Percentiles rank a stretch among this genome's conserved stretches.
phyloP scores from a whole-genome alignment of 2,888 invertebrate species.

The Gymnosoma rotundatum region DNA sequence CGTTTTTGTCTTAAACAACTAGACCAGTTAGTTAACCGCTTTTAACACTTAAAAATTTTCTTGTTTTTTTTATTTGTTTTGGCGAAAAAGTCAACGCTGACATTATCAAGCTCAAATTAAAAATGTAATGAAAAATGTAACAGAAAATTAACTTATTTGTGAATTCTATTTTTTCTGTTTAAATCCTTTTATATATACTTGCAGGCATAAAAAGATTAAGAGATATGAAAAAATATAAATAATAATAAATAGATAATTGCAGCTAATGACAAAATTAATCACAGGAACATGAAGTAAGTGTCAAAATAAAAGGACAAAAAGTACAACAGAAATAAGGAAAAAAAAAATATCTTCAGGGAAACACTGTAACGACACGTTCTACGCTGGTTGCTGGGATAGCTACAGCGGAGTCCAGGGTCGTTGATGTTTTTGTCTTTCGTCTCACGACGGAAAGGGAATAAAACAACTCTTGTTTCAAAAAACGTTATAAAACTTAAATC shows the following conservation, averaged over 20 bases:
- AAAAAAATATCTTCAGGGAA: slow-evolving; percentile 31
- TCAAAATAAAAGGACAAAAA: slow-evolving; percentile 48
- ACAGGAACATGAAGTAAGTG: slow-evolving; percentile 78
- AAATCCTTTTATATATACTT: background rate
- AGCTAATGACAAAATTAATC: slow-evolving; percentile 81
- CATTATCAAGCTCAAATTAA: slow-evolving; percentile 63
- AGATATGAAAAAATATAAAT: slow-evolving; percentile 18
- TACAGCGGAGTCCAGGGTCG: too few relatives aligned
- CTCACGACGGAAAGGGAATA: too few relatives aligned
- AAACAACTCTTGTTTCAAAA: too few relatives aligned
- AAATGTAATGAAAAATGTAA: slow-evolving; percentile 47
- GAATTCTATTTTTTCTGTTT: background rate
- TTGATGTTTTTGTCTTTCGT: too few relatives aligned
- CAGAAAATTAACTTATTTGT: slow-evolving; percentile 17
- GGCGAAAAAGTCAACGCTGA: slow-evolving; percentile 14
- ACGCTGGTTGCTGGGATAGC: too few relatives aligned
- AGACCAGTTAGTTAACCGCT: slow-evolving; percentile 58
- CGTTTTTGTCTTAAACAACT: slow-evolving; percentile 37
- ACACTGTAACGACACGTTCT: too few relatives aligned
- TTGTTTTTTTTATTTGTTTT: background rate
- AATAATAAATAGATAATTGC: slow-evolving; percentile 78
- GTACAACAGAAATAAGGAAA: slow-evolving; percentile 23
- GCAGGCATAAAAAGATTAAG: background rate
- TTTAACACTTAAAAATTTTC: slow-evolving; percentile 50
- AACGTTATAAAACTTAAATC: too few relatives aligned